Conservation (phyloP, 2,113 vertebrate genomes). For the Ctenodactylus gundi region DNA sequence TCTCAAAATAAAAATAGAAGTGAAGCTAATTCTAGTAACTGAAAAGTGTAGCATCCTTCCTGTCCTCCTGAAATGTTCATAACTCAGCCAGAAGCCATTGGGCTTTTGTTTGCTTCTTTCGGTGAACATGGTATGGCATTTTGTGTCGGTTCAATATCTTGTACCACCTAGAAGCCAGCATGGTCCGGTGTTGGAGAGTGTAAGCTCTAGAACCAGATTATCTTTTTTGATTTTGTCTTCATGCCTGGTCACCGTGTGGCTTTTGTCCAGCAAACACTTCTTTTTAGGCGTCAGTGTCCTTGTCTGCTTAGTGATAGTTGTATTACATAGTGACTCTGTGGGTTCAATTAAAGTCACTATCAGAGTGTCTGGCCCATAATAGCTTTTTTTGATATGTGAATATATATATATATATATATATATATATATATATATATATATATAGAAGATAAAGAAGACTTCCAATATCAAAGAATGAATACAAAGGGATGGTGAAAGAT, state of each 20-base stretch:
- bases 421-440: too few relatives aligned
- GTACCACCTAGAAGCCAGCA: background rate
- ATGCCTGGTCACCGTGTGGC: too few relatives aligned
- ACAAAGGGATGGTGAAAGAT: background rate
- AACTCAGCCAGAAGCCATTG: background rate
- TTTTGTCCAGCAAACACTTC: background rate
- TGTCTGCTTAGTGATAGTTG: background rate
- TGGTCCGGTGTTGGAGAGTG: background rate
- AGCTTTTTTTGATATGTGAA: background rate
- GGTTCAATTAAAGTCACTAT: background rate
- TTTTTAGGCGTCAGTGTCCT: background rate
- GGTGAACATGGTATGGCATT: background rate
- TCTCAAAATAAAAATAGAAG: too few relatives aligned
- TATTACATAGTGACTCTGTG: background rate
- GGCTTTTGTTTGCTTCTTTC: background rate
- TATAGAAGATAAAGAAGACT: background rate
- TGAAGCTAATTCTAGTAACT: background rate
- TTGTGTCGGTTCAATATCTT: background rate
- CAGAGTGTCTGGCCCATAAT: background rate
- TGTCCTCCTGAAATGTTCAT: background rate
- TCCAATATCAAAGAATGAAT: too few relatives aligned
- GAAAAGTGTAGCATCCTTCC: accelerated
- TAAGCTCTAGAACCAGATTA: background rate
- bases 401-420: too few relatives aligned
- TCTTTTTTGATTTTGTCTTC: background rate